Conservation (phyloP, 2,113 vertebrate genomes). For the Rhabdomys dilectus region DNA sequence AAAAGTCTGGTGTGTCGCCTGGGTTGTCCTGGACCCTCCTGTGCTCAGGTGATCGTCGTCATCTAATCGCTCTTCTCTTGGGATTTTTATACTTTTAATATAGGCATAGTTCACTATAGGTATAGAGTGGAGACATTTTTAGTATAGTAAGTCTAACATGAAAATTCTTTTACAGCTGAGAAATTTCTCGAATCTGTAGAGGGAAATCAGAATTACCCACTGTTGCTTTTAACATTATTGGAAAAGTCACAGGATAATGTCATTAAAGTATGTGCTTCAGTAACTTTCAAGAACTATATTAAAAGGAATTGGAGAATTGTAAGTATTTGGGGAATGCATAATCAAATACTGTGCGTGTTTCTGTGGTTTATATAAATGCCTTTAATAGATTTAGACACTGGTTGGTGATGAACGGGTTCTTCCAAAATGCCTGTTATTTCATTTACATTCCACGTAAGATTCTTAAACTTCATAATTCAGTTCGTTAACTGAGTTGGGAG, state of each 20-base stretch:
- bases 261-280: slow-evolving; percentile 97
- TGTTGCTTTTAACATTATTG: slow-evolving; percentile 94
- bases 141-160: slow-evolving; percentile 53
- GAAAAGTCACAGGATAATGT: slow-evolving; percentile 98
- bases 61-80: no score
- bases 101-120: background rate
- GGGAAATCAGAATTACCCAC: slow-evolving; percentile 96
- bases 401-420: slow-evolving; percentile 18
- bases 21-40: background rate
- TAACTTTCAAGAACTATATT: slow-evolving; percentile 99
- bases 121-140: background rate
- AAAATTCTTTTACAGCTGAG: slow-evolving; percentile 91
- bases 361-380: slow-evolving; percentile 4
- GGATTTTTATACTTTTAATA: background rate
- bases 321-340: slow-evolving; percentile 84
- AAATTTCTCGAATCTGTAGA: slow-evolving; percentile 99
- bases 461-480: background rate
- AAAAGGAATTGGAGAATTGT: slow-evolving; percentile 99
- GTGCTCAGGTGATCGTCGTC: background rate
- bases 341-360: background rate
- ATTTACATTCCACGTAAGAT: slow-evolving; percentile 26
- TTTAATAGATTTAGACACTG: background rate
- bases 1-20: background rate
- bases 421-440: background rate
- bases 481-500: background rate